These are phyloP conservation scores for Diprion similis DNA, from an alignment of 1,140 invertebrate species.

Conservation along the genomic window DNA sequence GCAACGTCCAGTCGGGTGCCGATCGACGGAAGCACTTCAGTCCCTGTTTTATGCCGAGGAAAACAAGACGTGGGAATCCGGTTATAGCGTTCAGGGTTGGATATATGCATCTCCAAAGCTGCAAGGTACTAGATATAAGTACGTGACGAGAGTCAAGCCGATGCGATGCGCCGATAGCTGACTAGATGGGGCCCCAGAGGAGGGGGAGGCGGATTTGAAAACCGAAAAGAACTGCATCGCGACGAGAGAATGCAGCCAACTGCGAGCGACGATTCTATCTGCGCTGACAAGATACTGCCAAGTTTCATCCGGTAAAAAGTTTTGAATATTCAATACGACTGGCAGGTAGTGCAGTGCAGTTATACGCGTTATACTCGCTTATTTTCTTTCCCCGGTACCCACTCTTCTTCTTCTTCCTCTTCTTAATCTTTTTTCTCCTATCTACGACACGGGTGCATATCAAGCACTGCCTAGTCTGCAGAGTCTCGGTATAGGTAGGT, in stretches of 20 bases:
- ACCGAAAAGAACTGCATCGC: background rate
- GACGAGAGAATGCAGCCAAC: background rate
- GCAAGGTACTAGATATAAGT: background rate
- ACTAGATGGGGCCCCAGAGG: background rate
- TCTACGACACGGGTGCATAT: background rate
- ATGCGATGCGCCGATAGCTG: background rate
- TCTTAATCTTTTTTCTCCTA: background rate
- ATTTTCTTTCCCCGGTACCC: background rate
- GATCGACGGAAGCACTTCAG: background rate
- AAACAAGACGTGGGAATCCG: background rate
- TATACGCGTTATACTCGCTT: background rate
- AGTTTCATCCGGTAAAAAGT: conserved; percentile 10
- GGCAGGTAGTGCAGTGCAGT: background rate
- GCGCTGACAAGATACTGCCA: conserved; percentile 7
- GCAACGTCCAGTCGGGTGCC: too few species aligned
- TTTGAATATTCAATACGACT: conserved; percentile 16
- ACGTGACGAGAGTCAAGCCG: background rate
- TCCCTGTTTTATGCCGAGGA: background rate
- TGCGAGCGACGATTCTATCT: background rate
- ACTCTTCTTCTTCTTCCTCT: background rate
- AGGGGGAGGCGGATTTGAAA: background rate
- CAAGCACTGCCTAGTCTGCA: background rate
- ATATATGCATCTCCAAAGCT: background rate
- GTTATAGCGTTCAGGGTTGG: background rate
- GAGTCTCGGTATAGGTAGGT: too few species aligned